Evolutionary conservation across 2,888 invertebrate species (phyloP), one percentile per base, ranked within the genome.

Genomic region (Gymnosoma rotundatum): DNA sequence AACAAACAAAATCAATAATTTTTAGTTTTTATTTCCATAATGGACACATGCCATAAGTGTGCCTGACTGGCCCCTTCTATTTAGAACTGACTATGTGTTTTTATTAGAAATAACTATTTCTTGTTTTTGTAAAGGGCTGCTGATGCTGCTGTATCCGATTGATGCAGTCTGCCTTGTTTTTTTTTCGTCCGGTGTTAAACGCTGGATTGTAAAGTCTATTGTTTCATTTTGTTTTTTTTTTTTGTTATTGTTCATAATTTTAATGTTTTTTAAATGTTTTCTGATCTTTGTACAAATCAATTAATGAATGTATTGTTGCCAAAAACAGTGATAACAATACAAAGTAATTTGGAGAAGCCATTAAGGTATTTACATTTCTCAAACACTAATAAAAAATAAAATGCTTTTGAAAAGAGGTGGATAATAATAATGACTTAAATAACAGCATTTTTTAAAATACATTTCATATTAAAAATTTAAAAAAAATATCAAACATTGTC

Each of bases 1-100:
- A 72, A 58, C 45, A 66, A 73, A 79, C 79, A 81, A 84, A 74
- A 84, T 84, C 81, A 78, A 84, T 84, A 84, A 81, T 70, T 81
- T 79, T 76, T 72, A 69, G 67, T 72, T 81, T 80, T 73, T 72
- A 64, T 79, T 80, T 84, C 38, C 50, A 84, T 84, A 81, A 84
- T 81, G 78, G 78, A 84, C 84, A 84, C 84, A 84, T 84, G 81
- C 81, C 84, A 84, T 78, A 84, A 84, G 84, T 81, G 84, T 84
- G 84, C 73, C 78, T 45, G 14, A 20, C 36, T 56, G 45, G 42
- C 32, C 52, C 10, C 52, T 14, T 61, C 25, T 48, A 38, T 76
- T 21, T 42, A n/a, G 1, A 42, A 36, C 5, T 52, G 25, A 52
- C 12, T 42, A 42, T 42, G 42, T 12, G 42, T 42, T 42, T 60